These are phyloP conservation scores for Ctenicera cuprea DNA, from an alignment of 2,888 invertebrate species.

Conservation along the genomic window DNA sequence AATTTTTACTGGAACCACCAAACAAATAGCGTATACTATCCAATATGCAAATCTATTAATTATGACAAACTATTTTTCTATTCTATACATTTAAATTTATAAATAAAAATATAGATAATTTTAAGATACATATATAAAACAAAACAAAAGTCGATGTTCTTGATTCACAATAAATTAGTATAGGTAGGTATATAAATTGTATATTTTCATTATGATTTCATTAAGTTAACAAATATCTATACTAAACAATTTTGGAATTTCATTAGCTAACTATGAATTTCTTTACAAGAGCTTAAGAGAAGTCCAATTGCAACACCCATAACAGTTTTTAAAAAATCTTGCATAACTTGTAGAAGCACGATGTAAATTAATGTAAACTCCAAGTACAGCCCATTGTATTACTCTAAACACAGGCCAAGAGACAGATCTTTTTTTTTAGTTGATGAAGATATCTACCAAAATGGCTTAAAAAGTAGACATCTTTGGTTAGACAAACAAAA, in stretches of 20 bases:
- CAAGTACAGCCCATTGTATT: slow-evolving; percentile 28
- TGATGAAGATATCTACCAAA: neutral
- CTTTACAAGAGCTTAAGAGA: slow-evolving; percentile 3
- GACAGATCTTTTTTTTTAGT: too few species aligned
- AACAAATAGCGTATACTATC: neutral
- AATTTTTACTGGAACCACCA: neutral
- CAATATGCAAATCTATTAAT: slow-evolving; percentile 19
- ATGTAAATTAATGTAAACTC: slow-evolving; percentile 24
- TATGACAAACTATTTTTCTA: slow-evolving; percentile 31
- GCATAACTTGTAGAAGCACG: neutral
- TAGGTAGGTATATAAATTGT: slow-evolving; percentile 13
- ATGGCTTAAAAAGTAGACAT: neutral
- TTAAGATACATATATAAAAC: slow-evolving; percentile 15
- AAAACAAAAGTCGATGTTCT: slow-evolving; percentile 27
- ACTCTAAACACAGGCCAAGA: too few species aligned
- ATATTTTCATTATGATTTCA: neutral
- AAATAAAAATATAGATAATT: slow-evolving; percentile 32
- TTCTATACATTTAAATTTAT: slow-evolving; percentile 29
- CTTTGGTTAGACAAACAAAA: neutral
- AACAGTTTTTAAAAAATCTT: slow-evolving; percentile 18
- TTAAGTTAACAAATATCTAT: slow-evolving; percentile 25
- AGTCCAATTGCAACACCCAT: slow-evolving; percentile 34
- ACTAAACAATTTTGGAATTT: slow-evolving; percentile 22
- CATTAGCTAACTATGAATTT: slow-evolving; percentile 24
- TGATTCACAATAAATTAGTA: slow-evolving; percentile 31